A percentile compares a stretch with the other conserved stretches of the same genome.
Evolutionary conservation across 1,140 invertebrate species (phyloP).

Genomic region (Ips nitidus): DNA sequence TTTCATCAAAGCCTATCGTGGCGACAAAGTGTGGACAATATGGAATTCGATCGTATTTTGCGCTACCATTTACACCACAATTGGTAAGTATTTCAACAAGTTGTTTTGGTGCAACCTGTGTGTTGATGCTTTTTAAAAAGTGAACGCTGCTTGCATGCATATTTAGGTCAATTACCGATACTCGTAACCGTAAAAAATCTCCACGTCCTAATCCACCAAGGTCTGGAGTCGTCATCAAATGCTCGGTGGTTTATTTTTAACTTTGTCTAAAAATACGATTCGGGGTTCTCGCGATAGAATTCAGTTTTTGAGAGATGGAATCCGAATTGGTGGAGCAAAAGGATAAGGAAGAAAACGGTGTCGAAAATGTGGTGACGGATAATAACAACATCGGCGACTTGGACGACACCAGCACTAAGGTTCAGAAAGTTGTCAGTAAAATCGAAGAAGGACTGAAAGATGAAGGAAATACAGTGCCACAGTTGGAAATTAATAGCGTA

Average conservation of each 20-base stretch:
- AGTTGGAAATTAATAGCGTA: not conserved
- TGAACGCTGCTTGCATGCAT: not conserved
- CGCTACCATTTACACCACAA: constrained; percentile 91
- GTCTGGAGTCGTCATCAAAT: not conserved
- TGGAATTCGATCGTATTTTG: constrained; percentile 91
- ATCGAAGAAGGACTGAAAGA: not conserved
- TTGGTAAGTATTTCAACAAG: constrained; percentile 64
- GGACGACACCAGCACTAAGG: not conserved
- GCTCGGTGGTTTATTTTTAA: constrained; percentile 14
- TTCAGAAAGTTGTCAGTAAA: not conserved
- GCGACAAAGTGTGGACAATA: constrained; percentile 74
- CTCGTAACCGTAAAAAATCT: not conserved
- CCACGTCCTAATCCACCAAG: constrained; percentile 9
- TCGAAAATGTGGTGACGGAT: not conserved
- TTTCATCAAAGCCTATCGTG: constrained; percentile 47
- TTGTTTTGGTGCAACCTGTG: too few relatives aligned
- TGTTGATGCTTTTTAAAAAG: too few relatives aligned
- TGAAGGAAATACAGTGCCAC: too few relatives aligned
- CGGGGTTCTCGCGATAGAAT: constrained; percentile 1
- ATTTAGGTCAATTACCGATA: constrained; percentile 2
- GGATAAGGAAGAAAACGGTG: not conserved
- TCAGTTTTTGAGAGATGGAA: constrained; percentile 17
- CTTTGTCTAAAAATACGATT: constrained; percentile 15
- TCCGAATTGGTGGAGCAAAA: constrained; percentile 1
- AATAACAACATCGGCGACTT: not conserved